These are phyloP conservation scores for Scartelaos histophorus DNA, from an alignment of 2,113 vertebrate genomes.

Conservation along the genomic window DNA sequence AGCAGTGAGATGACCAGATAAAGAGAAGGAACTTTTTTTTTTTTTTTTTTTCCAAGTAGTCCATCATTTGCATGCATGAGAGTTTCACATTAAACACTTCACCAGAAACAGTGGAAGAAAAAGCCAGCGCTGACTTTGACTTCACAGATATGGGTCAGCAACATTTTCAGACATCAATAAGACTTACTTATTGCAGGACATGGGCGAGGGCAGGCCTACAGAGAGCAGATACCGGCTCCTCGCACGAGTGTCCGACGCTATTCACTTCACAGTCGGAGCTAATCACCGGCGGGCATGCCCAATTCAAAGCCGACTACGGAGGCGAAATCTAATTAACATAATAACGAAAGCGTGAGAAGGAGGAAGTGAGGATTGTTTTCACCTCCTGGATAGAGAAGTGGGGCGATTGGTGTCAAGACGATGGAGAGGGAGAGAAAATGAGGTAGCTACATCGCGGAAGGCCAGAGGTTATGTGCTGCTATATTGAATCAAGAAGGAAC, in stretches of 20 bases:
- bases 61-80: constrained; percentile 60
- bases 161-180: constrained; percentile 59
- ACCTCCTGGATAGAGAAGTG: constrained; percentile 39
- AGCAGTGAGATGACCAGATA: constrained; percentile 58
- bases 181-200: constrained; percentile 57
- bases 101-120: constrained; percentile 33
- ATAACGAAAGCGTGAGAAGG: constrained; percentile 51
- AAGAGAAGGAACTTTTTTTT: background rate
- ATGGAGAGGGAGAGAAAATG: constrained; percentile 20
- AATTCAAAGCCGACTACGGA: constrained; percentile 52
- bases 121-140: constrained; percentile 30
- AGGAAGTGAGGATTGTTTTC: constrained; percentile 50
- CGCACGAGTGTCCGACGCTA: constrained; percentile 14
- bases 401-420: constrained; percentile 38
- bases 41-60: constrained; percentile 34
- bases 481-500: constrained; percentile 1
- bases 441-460: constrained; percentile 20
- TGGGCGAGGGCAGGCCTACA: constrained; percentile 34
- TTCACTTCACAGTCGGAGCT: constrained; percentile 49
- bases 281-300: constrained; percentile 56
- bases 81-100: constrained; percentile 41
- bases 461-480: constrained; percentile 23
- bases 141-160: constrained; percentile 46
- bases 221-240: constrained; percentile 9
- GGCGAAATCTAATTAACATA: constrained; percentile 62